Conservation (phyloP, 2,797 vertebrate species). For the Hemitrygon akajei region DNA sequence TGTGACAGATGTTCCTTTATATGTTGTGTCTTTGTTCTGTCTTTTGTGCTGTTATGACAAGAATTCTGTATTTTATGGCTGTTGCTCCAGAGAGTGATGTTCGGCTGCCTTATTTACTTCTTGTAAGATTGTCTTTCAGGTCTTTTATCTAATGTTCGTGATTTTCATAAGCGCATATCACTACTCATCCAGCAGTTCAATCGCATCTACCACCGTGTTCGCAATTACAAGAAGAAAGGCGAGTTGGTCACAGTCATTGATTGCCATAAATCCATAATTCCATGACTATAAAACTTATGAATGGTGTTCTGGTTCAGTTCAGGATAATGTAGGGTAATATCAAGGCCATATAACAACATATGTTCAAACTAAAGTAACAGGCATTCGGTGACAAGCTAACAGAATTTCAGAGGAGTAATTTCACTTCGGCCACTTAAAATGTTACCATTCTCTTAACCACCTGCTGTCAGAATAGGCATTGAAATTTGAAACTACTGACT, state of each 20-base stretch:
- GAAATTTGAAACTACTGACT: too few relatives aligned
- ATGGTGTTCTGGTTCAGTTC: background rate
- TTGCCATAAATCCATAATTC: background rate
- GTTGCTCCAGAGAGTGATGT: background rate
- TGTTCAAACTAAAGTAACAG: background rate
- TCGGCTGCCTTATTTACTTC: background rate
- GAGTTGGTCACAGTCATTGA: background rate
- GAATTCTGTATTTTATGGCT: background rate
- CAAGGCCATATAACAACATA: background rate
- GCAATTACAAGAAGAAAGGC: constrained; percentile 34
- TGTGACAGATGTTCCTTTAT: background rate
- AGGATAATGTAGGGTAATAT: background rate
- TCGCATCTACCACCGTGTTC: constrained; percentile 11
- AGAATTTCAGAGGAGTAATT: background rate
- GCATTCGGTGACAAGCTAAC: background rate
- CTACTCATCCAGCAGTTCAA: constrained; percentile 34
- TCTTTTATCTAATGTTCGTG: constrained; percentile 27
- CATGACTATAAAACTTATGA: background rate
- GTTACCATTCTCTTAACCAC: too few relatives aligned
- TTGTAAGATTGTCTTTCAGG: constrained; percentile 37
- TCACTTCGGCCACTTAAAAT: background rate
- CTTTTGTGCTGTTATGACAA: background rate
- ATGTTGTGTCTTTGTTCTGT: background rate
- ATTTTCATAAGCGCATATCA: constrained; percentile 15
- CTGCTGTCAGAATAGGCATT: too few relatives aligned